These are phyloP conservation scores for Drosophila tsacasi DNA, from an alignment of 1,140 invertebrate genomes.

Conservation along the genomic window DNA sequence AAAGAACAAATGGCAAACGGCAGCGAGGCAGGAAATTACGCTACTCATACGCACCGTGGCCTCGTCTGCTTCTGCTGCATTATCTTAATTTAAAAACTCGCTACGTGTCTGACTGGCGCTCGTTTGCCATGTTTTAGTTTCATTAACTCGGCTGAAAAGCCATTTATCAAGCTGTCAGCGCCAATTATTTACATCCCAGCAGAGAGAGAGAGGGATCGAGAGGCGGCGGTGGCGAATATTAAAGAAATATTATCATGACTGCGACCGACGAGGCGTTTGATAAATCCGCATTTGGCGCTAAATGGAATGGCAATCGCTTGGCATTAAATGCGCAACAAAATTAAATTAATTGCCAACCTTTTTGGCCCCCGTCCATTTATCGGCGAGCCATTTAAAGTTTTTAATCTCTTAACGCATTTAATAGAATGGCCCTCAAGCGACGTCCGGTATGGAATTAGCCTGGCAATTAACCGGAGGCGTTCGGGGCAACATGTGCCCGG, in stretches of 20 bases:
- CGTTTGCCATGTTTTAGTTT: slow-evolving; percentile 75
- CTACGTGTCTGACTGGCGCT: slow-evolving; percentile 21
- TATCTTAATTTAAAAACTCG: slow-evolving; percentile 79
- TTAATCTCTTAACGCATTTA: slow-evolving; percentile 63
- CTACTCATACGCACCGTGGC: slow-evolving; percentile 77
- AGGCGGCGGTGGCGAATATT: slow-evolving; percentile 40
- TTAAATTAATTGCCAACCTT: slow-evolving; percentile 63
- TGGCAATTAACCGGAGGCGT: slow-evolving; percentile 52
- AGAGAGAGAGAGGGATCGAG: not conserved
- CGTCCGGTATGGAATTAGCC: slow-evolving; percentile 32
- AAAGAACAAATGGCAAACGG: slow-evolving; percentile 47
- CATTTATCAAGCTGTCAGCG: slow-evolving; percentile 80
- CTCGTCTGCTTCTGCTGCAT: slow-evolving; percentile 54
- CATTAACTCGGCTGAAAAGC: slow-evolving; percentile 75
- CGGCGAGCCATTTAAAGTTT: slow-evolving; percentile 66
- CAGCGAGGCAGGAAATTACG: slow-evolving; percentile 67
- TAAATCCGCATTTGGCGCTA: slow-evolving; percentile 46
- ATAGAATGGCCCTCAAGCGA: slow-evolving; percentile 23
- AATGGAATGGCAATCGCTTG: slow-evolving; percentile 56
- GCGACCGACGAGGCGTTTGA: slow-evolving; percentile 15
- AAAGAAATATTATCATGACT: slow-evolving; percentile 66
- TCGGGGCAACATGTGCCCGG: slow-evolving; percentile 53
- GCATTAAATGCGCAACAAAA: slow-evolving; percentile 57
- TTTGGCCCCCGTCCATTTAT: slow-evolving; percentile 42
- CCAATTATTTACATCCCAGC: slow-evolving; percentile 72